Conservation (phyloP, 2,888 invertebrate species). For the Acrocera orbiculus region DNA sequence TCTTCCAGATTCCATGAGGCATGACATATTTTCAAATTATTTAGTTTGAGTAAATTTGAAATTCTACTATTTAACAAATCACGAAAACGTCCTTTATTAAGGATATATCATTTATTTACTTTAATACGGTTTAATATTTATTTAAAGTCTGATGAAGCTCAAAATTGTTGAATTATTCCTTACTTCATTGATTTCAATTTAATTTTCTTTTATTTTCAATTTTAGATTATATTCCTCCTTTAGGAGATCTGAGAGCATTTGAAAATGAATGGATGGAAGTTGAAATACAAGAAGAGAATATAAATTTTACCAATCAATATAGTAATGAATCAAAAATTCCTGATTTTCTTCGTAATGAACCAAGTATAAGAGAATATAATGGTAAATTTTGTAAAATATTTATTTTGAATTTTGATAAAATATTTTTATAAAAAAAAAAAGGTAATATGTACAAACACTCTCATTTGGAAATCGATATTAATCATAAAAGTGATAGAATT, state of each 20-base stretch:
- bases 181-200: background rate
- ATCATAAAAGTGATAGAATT: slow-evolving; percentile 68
- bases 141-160: too few species aligned
- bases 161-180: background rate
- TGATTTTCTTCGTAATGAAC: slow-evolving; percentile 23
- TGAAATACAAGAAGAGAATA: slow-evolving; percentile 38
- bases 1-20: too few species aligned
- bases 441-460: slow-evolving; percentile 53
- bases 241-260: slow-evolving; percentile 62
- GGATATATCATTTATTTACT: too few species aligned
- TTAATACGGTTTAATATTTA: too few species aligned
- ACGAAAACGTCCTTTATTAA: too few species aligned
- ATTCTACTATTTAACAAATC: too few species aligned
- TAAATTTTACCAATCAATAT: slow-evolving; percentile 19
- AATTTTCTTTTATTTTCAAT: background rate
- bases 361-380: slow-evolving; percentile 26
- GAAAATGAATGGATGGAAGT: slow-evolving; percentile 88
- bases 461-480: slow-evolving; percentile 70
- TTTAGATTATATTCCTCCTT: slow-evolving; percentile 44
- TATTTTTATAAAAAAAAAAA: slow-evolving; percentile 8
- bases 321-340: slow-evolving; percentile 18
- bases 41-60: too few species aligned
- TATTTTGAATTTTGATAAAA: background rate
- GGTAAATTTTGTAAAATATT: slow-evolving; percentile 26
- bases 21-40: too few species aligned